These are phyloP conservation scores for Archilochus colubris DNA, from an alignment of 2,113 vertebrate species.

Conservation along the genomic window DNA sequence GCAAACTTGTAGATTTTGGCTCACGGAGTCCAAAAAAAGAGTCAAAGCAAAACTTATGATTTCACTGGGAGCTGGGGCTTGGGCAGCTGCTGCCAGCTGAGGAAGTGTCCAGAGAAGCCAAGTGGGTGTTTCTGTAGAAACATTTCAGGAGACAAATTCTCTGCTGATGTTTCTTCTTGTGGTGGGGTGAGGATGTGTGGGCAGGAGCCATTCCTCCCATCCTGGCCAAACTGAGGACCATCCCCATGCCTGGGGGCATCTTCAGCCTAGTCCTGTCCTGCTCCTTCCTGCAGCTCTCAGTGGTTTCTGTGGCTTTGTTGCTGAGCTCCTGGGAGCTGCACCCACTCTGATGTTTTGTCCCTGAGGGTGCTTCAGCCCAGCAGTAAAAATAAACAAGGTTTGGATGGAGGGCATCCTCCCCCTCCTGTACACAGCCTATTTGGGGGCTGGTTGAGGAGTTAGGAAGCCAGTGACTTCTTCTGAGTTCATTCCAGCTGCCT, in stretches of 20 bases:
- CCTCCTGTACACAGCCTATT: neutral
- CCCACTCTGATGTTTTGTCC: too few species aligned
- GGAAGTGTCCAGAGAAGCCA: neutral
- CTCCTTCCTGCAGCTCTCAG: neutral
- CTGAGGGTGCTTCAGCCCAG: neutral
- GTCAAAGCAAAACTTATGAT: neutral
- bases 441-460: neutral
- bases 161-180: fast-evolving
- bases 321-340: too few species aligned
- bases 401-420: neutral
- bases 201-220: neutral
- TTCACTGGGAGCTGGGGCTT: neutral
- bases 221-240: too few species aligned
- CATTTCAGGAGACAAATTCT: neutral
- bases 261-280: neutral
- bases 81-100: neutral
- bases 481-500: neutral
- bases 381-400: neutral
- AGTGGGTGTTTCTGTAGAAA: neutral
- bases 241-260: neutral
- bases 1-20: neutral
- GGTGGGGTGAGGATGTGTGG: too few species aligned
- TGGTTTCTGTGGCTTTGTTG: neutral
- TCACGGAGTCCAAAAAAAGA: neutral
- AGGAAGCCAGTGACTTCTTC: neutral